A percentile compares a stretch with the other conserved stretches of the same genome.
Evolutionary conservation across 2,113 vertebrate species (phyloP).

Genomic region (Cepphus grylle): DNA sequence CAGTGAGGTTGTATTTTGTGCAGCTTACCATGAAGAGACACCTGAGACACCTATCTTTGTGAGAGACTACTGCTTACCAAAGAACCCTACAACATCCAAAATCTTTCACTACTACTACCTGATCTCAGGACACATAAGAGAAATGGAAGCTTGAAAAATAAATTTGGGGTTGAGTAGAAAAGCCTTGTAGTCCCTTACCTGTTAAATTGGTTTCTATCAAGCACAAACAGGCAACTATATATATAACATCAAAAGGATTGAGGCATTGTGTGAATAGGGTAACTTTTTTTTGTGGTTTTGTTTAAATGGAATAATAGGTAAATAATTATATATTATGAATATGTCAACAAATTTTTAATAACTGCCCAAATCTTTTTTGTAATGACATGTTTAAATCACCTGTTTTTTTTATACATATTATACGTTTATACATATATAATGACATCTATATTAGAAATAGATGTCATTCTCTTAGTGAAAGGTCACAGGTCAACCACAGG

Average conservation of each 20-base stretch:
- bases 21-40: neutral
- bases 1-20: neutral
- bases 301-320: slow-evolving; percentile 40
- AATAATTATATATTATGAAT: slow-evolving; percentile 40
- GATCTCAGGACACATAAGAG: neutral
- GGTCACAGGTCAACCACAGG: slow-evolving; percentile 39
- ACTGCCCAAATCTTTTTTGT: neutral
- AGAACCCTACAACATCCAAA: neutral
- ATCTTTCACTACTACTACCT: neutral
- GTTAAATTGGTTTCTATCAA: neutral
- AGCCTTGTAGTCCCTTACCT: neutral
- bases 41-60: neutral
- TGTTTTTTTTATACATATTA: neutral
- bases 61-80: neutral
- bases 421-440: too few relatives aligned
- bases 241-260: neutral
- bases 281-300: slow-evolving; percentile 2
- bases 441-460: neutral
- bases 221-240: neutral
- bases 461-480: slow-evolving; percentile 26
- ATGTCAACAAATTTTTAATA: slow-evolving; percentile 48
- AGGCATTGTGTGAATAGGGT: neutral
- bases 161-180: neutral
- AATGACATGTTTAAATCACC: slow-evolving; percentile 25
- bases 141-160: neutral